phyloP scores from a whole-genome alignment of 2,113 vertebrate genomes.

The Stictonetta naevosa region DNA sequence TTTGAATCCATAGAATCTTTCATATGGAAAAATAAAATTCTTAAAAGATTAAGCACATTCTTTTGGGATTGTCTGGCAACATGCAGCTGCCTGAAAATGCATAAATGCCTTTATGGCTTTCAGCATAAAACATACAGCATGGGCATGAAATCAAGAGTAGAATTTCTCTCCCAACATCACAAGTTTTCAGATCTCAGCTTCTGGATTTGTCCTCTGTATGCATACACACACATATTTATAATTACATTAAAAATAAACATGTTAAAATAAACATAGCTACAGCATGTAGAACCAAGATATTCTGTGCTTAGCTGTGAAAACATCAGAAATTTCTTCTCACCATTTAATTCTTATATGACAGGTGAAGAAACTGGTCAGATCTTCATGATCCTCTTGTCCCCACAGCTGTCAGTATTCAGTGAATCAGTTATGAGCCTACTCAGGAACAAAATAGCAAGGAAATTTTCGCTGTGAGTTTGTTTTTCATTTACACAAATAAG shows the following conservation, averaged over 20 bases:
- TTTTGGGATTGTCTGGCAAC: background rate
- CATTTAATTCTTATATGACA: background rate
- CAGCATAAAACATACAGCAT: background rate
- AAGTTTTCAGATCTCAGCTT: background rate
- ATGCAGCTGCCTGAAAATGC: background rate
- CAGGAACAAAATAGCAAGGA: background rate
- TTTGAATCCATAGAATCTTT: background rate
- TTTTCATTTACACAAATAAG: background rate
- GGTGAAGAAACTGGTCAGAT: background rate
- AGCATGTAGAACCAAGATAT: background rate
- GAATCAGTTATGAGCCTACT: background rate
- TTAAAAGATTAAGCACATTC: background rate
- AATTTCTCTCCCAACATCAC: background rate
- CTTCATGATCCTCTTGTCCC: background rate
- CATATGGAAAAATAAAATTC: background rate
- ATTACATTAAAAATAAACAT: background rate
- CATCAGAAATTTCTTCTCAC: background rate
- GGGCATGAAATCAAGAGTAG: background rate
- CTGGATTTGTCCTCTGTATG: background rate
- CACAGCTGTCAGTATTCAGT: background rate
- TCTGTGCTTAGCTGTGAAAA: background rate
- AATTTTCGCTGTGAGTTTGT: background rate
- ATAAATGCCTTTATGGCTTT: background rate
- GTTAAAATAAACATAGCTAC: background rate
- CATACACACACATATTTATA: background rate